Evolutionary conservation across 2,888 invertebrate genomes (phyloP), one percentile per base, ranked within the genome.

Genomic region (Drosophila emarginata): DNA sequence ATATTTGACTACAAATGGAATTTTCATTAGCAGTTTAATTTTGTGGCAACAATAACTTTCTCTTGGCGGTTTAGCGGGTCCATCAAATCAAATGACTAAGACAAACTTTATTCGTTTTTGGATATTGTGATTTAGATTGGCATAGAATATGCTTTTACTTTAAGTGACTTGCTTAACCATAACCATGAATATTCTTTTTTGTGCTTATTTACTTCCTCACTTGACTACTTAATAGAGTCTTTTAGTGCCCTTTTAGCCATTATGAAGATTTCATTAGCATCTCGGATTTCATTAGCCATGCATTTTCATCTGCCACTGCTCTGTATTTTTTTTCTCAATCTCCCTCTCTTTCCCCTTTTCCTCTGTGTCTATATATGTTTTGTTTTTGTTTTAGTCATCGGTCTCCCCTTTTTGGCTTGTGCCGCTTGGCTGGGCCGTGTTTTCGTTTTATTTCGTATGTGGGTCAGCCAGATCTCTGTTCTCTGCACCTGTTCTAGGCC

Each of bases 401-500:
- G 36, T 53, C 45, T 28, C 61, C 61, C 54, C 52, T 57, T 74
- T 77, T 79, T 79, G 80, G 77, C 67, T 77, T 77, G 69, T 81
- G 77, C 82, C 80, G 82, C 82, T 84, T 81, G 58, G 77, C 72
- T 71, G 70, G 60, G 39, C 57, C 52, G 23, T 28, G 32, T 67
- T 39, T 61, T 14, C 50, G 56, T n/a, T 37, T 45, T 52, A 59
- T 59, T 71, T 26, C 26, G 50, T 64, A 71, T 60, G 64, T 71
- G 70, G 70, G 70, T 71, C 70, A 71, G 36, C 12, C 32, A 7
- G 59, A 64, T 71, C 59, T 64, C 39, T 40, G 57, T 26, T 32
- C 56, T 40, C 28, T 54, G 28, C 72, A 71, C 72, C 72, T 71
- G 70, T 70, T 64, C 36, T 54, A 54, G 40, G 64, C n/a, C 64